These are phyloP conservation scores for Trichechus manatus DNA, from an alignment of 2,113 vertebrate genomes.

Conservation along the genomic window DNA sequence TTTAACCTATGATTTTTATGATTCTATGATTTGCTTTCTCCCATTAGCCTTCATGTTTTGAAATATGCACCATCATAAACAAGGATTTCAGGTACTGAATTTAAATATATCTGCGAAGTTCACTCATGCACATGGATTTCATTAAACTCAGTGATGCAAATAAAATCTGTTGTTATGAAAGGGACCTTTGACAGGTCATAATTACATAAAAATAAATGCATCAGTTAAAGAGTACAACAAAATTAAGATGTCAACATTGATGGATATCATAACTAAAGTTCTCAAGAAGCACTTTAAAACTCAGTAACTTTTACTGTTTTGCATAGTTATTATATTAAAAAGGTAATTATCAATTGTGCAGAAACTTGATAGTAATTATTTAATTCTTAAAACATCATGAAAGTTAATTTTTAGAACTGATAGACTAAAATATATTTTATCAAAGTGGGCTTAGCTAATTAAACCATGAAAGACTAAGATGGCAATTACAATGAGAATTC, in stretches of 20 bases:
- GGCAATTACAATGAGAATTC: background rate
- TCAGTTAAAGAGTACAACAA: conserved; percentile 62
- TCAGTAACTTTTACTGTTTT: background rate
- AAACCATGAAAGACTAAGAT: conserved; percentile 31
- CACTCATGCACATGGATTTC: conserved; percentile 59
- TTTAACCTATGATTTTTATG: background rate
- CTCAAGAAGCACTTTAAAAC: conserved; percentile 65
- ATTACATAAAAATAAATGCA: conserved; percentile 77
- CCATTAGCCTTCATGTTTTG: conserved; percentile 40
- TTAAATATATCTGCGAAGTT: conserved; percentile 73
- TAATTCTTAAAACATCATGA: conserved; percentile 57
- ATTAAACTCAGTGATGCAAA: conserved; percentile 77
- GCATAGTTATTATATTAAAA: conserved; percentile 42
- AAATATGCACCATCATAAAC: conserved; percentile 49
- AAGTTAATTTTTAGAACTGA: conserved; percentile 62
- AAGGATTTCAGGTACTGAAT: conserved; percentile 60
- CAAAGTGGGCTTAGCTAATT: conserved; percentile 60
- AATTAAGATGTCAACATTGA: conserved; percentile 78
- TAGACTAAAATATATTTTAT: conserved; percentile 19
- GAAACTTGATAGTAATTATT: conserved; percentile 47
- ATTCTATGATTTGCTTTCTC: conserved; percentile 9
- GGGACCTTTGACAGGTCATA: conserved; percentile 68
- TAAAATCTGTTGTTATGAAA: conserved; percentile 73
- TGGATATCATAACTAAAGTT: conserved; percentile 51
- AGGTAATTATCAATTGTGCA: conserved; percentile 37